Evolutionary conservation across 2,888 invertebrate genomes (phyloP).

Genomic region (Doris montereyensis): DNA sequence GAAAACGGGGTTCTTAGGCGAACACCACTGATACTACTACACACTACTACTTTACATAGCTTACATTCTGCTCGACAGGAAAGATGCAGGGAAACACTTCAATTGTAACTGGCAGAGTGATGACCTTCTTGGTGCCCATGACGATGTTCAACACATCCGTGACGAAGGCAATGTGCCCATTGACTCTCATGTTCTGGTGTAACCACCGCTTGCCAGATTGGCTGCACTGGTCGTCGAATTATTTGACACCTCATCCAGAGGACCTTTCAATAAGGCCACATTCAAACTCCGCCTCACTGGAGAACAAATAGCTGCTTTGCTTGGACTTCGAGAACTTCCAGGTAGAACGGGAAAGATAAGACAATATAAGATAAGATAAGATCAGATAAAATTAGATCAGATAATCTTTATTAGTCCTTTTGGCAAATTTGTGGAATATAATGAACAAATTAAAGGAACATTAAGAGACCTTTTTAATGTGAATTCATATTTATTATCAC

Average conservation of each 20-base stretch:
- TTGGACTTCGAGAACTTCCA: too few relatives aligned
- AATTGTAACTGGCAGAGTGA: slow-evolving; percentile 15
- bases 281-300: not conserved
- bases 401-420: too few relatives aligned
- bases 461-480: too few relatives aligned
- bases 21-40: too few relatives aligned
- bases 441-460: too few relatives aligned
- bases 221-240: not conserved
- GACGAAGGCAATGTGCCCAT: not conserved
- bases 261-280: not conserved
- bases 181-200: not conserved
- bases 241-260: not conserved
- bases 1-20: too few relatives aligned
- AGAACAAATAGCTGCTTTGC: not conserved
- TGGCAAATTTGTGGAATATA: too few relatives aligned
- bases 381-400: too few relatives aligned
- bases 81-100: not conserved
- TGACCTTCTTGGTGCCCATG: not conserved
- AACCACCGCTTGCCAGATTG: not conserved
- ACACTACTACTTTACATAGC: too few relatives aligned
- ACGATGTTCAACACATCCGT: not conserved
- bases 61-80: not conserved
- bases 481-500: too few relatives aligned
- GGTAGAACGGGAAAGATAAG: too few relatives aligned
- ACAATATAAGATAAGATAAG: too few relatives aligned